phyloP scores from a whole-genome alignment of 2,797 vertebrate species.

The Parambassis ranga region DNA sequence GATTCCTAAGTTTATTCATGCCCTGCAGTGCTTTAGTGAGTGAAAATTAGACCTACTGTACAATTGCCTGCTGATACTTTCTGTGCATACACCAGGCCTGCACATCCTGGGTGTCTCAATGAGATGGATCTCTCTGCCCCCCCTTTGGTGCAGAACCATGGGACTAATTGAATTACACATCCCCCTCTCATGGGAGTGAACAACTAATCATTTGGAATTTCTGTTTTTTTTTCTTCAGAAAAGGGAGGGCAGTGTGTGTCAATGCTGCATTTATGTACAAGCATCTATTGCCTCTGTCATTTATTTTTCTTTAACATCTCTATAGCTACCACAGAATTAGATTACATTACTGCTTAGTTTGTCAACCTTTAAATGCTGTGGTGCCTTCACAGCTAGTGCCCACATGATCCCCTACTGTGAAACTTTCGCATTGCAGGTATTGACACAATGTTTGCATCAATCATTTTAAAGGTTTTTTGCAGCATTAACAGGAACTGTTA shows the following conservation, averaged over 20 bases:
- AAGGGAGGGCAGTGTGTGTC: conserved; percentile 10
- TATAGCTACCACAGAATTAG: conserved; percentile 49
- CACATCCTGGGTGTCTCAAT: conserved; percentile 47
- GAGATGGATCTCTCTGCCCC: conserved; percentile 66
- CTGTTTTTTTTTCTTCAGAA: conserved; percentile 60
- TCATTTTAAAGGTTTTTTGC: no score
- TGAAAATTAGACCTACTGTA: conserved; percentile 44
- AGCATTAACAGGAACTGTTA: no score
- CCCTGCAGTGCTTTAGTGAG: conserved; percentile 11
- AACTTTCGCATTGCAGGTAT: no score
- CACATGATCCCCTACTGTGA: no score
- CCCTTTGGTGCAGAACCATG: conserved; percentile 67
- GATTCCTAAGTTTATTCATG: conserved; percentile 22
- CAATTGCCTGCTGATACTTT: conserved; percentile 47
- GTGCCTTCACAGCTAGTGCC: conserved; percentile 58
- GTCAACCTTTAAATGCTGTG: conserved; percentile 57
- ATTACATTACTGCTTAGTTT: conserved; percentile 64
- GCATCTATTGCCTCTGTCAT: conserved; percentile 7
- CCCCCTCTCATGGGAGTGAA: conserved; percentile 59
- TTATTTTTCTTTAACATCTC: conserved; percentile 59
- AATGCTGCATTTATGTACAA: conserved; percentile 29
- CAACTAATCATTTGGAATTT: conserved; percentile 76
- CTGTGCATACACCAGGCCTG: conserved; percentile 32
- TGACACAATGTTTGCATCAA: no score
- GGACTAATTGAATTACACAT: conserved; percentile 81